Evolutionary conservation across 2,797 vertebrate genomes (phyloP).

Genomic region (Perodicticus potto): DNA sequence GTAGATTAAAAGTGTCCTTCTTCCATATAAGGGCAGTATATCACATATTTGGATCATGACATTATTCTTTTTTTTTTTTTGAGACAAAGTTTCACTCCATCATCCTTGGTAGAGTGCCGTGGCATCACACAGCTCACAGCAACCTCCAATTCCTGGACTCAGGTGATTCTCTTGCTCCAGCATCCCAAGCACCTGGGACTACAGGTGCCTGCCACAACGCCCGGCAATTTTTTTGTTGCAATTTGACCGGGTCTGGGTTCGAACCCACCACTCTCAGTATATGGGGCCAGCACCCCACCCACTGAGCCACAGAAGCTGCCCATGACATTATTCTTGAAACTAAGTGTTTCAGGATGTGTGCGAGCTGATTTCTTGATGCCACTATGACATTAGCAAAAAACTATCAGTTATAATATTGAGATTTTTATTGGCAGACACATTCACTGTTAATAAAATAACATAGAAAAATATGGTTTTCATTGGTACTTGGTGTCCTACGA

Average conservation of each 20-base stretch:
- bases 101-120: no score
- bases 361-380: background rate
- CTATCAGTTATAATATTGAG: background rate
- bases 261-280: no score
- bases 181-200: no score
- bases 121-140: no score
- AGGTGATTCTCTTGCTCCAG: no score
- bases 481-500: background rate
- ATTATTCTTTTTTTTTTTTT: background rate
- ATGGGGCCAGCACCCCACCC: no score
- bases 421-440: background rate
- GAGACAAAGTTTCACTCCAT: no score
- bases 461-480: slow-evolving; percentile 20
- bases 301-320: no score
- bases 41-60: background rate
- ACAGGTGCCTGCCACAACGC: no score
- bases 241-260: no score
- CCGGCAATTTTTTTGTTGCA: no score
- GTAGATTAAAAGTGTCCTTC: background rate
- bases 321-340: background rate
- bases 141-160: no score
- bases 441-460: background rate
- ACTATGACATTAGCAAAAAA: background rate
- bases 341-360: background rate
- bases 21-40: background rate